Base-by-base conservation (phyloP, 2,113 vertebrate species). In the Poeciliopsis turrubarensis region DNA sequence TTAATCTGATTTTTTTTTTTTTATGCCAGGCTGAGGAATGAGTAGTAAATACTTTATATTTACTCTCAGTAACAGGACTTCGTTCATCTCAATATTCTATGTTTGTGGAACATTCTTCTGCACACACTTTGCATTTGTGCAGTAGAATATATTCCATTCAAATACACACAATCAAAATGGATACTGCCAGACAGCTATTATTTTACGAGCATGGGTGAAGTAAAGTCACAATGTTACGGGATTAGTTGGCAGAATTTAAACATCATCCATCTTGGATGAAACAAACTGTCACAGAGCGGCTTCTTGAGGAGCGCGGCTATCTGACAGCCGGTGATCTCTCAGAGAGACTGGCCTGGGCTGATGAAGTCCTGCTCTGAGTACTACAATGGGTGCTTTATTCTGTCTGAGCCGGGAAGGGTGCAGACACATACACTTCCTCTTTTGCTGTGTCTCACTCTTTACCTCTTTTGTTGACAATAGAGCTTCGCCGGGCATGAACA, bases 331-430 rank as follows among this genome's bases (percentile, higher is more conserved):
- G 29, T 9, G 71, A 70, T 73, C 54, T 66, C 70, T 81, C 65
- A 37, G n/a, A 78, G 54, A 73, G 64, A 65, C 78, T 62, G 67
- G 70, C 27, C 62, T 64, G 51, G 74, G 65, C 44, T 9, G 54
- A 77, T 25, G 65, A 78, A 44, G 41, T 74, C 47, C 57, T 70
- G 72, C 60, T 73, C 60, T 47, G 3, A 27, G 25, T 2, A 4
- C 63, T 68, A 83, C 82, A 86, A 89, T 67, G 60, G 54, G 31
- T 64, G 75, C 86, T 87, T 88, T 90, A 75, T 89, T 37, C 79
- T 68, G 29, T 32, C 44, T 70, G 70, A 86, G 83, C 71, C 69
- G 22, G 26, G 65, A 60, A 63, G 77, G 77, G 57, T 70, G 73
- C 17, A 81, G 83, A 89, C 73, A 67, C 66, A 22, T 47, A 80